A percentile compares a stretch with the other conserved stretches of the same genome.
Evolutionary conservation across 2,113 vertebrate species (phyloP).

Genomic region (Uria lomvia): DNA sequence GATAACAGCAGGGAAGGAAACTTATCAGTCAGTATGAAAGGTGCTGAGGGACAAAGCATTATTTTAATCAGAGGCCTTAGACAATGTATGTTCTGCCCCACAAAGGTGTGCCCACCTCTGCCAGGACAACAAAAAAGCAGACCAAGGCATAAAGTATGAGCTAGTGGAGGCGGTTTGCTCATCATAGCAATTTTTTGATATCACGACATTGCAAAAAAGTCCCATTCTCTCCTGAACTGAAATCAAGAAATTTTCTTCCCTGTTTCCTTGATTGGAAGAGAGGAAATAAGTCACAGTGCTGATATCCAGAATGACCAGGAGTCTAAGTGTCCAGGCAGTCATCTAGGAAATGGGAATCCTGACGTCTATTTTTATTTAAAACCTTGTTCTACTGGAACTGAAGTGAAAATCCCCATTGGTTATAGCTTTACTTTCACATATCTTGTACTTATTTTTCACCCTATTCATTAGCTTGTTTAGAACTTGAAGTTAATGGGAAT

Average conservation of each 20-base stretch:
- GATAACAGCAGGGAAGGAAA: not conserved
- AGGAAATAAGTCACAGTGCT: not conserved
- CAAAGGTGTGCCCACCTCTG: not conserved
- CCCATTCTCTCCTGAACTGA: not conserved
- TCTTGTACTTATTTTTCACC: not conserved
- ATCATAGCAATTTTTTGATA: not conserved
- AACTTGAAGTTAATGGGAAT: not conserved
- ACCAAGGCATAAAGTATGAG: not conserved
- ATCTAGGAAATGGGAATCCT: not conserved
- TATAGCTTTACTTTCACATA: not conserved
- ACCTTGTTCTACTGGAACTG: not conserved
- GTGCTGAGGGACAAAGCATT: not conserved
- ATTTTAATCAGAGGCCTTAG: not conserved
- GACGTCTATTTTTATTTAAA: not conserved
- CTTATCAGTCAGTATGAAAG: not conserved
- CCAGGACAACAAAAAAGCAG: not conserved
- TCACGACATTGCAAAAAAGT: not conserved
- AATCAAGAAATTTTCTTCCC: not conserved
- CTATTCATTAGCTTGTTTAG: conserved; percentile 20
- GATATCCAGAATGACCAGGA: not conserved
- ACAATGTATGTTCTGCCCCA: not conserved
- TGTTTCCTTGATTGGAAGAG: not conserved
- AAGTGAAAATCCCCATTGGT: not conserved
- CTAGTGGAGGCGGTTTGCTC: not conserved
- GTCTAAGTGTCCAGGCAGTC: not conserved